Base-by-base conservation (phyloP, 2,113 vertebrate genomes). In the Cranoglanis bouderius region DNA sequence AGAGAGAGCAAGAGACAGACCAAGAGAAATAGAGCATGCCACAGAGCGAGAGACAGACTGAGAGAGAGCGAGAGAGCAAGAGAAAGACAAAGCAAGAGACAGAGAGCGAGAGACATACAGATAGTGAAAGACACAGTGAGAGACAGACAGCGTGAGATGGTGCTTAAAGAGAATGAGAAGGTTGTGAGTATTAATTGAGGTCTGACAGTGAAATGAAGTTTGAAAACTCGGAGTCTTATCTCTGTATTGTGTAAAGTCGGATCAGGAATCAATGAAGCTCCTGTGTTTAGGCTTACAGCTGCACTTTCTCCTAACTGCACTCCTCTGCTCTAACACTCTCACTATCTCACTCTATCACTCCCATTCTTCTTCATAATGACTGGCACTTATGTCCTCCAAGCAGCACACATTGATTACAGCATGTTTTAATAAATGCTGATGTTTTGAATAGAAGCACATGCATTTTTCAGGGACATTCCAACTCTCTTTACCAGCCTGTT, bases 181-280 rank as follows among this genome's bases (percentile, higher is more conserved):
- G 57, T 87, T 83, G 75, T 46, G 90, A 88, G 92, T 4, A 21
- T 90, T 93, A 94, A 93, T 93, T 95, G 92, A 87, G 93, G 90
- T 95, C 92, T 94, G 94, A 93, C 90, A 92, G 92, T 90, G 91
- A 87, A 94, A 94, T 92, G 92, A 90, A 92, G 92, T 92, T 87
- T 90, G 85, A 94, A 95, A 94, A 94, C 91, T 94, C 90, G 57
- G 80, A 12, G 65, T 90, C 88, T 92, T 86, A 89, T 90, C 91
- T 92, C 93, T 92, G 91, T 82, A 75, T 85, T 85, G 88, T 88
- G 89, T 90, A 90, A 90, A 90, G 88, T 53, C 61, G 90, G 86
- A 93, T 85, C 81, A 82, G 21, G 40, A 90, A 92, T 92, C 90
- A 81, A 89, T 90, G 87, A 59, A 80, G 86, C 80, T 63, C 53